Base-by-base conservation (phyloP, 2,113 vertebrate species). In the Potamarius usumacintae region DNA sequence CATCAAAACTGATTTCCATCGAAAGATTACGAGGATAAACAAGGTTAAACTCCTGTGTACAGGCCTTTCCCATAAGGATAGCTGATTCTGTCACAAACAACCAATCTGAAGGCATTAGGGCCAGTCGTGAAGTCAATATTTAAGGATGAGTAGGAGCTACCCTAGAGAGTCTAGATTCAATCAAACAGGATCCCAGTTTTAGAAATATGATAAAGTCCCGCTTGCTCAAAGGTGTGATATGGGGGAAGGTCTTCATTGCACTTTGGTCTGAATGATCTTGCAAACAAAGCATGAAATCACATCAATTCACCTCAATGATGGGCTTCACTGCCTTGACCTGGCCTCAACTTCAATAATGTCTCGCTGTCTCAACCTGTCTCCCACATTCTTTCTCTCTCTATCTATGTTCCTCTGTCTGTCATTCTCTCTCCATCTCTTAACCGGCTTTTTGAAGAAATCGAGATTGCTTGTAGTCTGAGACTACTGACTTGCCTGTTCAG, bases 251-350 rank as follows among this genome's bases (percentile, higher is more conserved):
- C 94, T 95, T 95, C 94, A 95, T 95, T 95, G 94, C 94, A 95
- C 94, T 94, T 94, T 95, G 95, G 93, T 94, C 94, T 92, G 94
- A 95, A 94, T 94, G 95, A 95, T 95, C 94, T 95, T 92, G 92
- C 93, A 93, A 94, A 93, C 92, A 94, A 94, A 94, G 92, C 92
- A 94, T 94, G 93, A 94, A 94, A 94, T 94, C 93, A 94, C 93
- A 94, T 93, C 93, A 94, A 94, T 94, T 93, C 92, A 94, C 92
- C 93, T 93, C 93, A 94, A 94, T 94, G 93, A 94, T 94, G 90
- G 88, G 96, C 95, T 96, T 95, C 94, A 95, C 92, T 95, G 96
- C 89, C 93, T 96, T 94, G 94, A 96, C 95, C 95, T 96, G 95
- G 93, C 94, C 94, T 90, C 87, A 92, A 91, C 90, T 94, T 94